A percentile compares a stretch with the other conserved stretches of the same genome.
Conservation (phyloP, 2,113 vertebrate genomes). For the Bungarus multicinctus region DNA sequence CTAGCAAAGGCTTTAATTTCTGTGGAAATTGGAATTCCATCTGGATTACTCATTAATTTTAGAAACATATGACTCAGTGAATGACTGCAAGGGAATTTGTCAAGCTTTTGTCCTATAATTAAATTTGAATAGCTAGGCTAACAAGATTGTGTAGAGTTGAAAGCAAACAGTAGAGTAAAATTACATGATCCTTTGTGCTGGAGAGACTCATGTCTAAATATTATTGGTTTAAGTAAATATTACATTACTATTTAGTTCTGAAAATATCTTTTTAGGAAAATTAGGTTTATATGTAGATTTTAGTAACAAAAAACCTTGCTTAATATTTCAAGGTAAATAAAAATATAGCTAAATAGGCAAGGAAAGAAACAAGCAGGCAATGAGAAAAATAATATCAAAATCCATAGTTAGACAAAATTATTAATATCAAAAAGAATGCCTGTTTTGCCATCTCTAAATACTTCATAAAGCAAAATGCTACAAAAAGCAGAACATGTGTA, state of each 20-base stretch:
- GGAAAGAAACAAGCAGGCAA: not conserved
- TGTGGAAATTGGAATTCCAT: not conserved
- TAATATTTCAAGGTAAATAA: not conserved
- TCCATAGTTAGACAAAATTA: not conserved
- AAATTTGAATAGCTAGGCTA: not conserved
- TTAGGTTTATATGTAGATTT: not conserved
- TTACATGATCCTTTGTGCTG: not conserved
- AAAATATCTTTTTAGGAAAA: not conserved
- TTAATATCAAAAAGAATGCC: not conserved
- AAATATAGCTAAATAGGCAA: not conserved
- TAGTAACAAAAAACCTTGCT: not conserved
- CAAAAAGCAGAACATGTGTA: not conserved
- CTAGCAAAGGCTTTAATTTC: slow-evolving; percentile 10
- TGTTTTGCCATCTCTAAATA: not conserved
- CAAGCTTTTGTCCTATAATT: slow-evolving; percentile 1
- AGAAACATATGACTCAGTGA: not conserved
- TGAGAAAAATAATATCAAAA: not conserved
- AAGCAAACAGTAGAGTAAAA: not conserved
- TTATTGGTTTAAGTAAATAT: not conserved
- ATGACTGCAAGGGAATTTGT: not conserved
- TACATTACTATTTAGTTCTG: not conserved
- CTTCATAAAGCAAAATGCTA: not conserved
- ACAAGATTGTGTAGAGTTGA: not conserved
- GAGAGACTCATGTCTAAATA: not conserved
- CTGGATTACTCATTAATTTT: slow-evolving; percentile 14